A percentile compares a stretch with the other conserved stretches of the same genome.
phyloP scores from a whole-genome alignment of 2,113 vertebrate species.

The Atrichornis clamosus region DNA sequence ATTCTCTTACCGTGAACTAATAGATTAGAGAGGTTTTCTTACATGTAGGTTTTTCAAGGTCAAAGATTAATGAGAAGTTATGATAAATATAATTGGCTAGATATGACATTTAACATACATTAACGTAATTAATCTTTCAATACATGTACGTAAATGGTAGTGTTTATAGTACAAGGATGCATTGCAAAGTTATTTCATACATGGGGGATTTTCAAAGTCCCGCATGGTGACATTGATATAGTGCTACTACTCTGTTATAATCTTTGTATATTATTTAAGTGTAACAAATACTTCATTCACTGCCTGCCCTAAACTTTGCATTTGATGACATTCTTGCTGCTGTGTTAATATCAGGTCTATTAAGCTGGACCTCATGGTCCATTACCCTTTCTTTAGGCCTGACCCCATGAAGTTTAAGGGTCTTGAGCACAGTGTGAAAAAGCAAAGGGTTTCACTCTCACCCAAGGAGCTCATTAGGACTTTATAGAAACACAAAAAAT shows the following conservation, averaged over 20 bases:
- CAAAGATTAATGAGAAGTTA: conserved; percentile 3
- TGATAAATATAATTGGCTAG: not conserved
- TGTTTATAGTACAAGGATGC: conserved; percentile 30
- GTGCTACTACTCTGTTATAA: conserved; percentile 73
- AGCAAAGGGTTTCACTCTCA: conserved; percentile 87
- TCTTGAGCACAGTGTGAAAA: conserved; percentile 91
- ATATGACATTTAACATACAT: conserved; percentile 10
- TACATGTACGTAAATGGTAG: conserved; percentile 27
- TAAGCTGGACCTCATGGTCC: conserved; percentile 86
- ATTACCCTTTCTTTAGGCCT: conserved; percentile 87
- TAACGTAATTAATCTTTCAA: conserved; percentile 32
- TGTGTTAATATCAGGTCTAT: conserved; percentile 85
- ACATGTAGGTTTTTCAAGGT: not conserved
- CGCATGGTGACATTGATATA: conserved; percentile 76
- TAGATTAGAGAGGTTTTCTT: not conserved
- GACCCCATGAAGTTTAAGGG: conserved; percentile 89
- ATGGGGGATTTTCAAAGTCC: conserved; percentile 70
- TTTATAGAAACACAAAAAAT: conserved; percentile 95
- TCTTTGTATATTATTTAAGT: conserved; percentile 81
- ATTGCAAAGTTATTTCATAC: conserved; percentile 66
- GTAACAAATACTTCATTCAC: conserved; percentile 83
- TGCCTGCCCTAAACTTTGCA: conserved; percentile 78
- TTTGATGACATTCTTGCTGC: conserved; percentile 85
- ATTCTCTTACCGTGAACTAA: not conserved
- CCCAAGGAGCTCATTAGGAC: conserved; percentile 96